Base-by-base conservation (phyloP, 2,797 vertebrate genomes). In the Myotis vivesi region DNA sequence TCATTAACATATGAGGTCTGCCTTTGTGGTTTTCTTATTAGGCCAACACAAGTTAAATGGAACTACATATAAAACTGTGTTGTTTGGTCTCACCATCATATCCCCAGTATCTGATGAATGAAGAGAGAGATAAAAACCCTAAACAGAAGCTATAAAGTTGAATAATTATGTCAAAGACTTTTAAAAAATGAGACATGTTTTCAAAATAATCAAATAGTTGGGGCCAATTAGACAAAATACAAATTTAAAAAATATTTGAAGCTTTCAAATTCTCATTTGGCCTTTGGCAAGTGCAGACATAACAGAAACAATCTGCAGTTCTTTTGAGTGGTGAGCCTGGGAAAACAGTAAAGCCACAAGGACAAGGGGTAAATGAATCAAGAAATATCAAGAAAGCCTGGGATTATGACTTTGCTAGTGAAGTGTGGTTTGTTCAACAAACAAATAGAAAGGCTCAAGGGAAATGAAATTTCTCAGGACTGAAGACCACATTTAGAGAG, bases 11-110 rank as follows among this genome's bases (percentile, higher is more conserved):
- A 89, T 92, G 94, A 95, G 92, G 36, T 68, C 86, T 94, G 86
- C 51, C 46, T 95, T 96, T 97, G 87, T 95, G 79, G 86, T 95
- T 96, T 96, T 95, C 51, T 87, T 96, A 96, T 92, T 92, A 94
- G 82, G 71, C 62, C 38, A 82, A 80, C 49, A 95, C 55, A 82
- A 93, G 72, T 94, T 89, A 95, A 89, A 23, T 81, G 77, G 68
- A 91, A 73, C 55, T 79, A 64, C 38, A 84, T 72, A 85, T 53
- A 84, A 55, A 90, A 38, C n/a, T 80, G 2, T 89, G 36, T 69
- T 73, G 55, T 82, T 90, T 92, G n/a, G 10, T 92, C 22, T 86
- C 33, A 41, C 38, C 44, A 53, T 76, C 82, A n/a, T 62, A 77
- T 66, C 38, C 46, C 44, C 17, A 92, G 23, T 36, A 94, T 94